phyloP scores from a whole-genome alignment of 1,140 invertebrate species.

The Leptonema lineaticorne region DNA sequence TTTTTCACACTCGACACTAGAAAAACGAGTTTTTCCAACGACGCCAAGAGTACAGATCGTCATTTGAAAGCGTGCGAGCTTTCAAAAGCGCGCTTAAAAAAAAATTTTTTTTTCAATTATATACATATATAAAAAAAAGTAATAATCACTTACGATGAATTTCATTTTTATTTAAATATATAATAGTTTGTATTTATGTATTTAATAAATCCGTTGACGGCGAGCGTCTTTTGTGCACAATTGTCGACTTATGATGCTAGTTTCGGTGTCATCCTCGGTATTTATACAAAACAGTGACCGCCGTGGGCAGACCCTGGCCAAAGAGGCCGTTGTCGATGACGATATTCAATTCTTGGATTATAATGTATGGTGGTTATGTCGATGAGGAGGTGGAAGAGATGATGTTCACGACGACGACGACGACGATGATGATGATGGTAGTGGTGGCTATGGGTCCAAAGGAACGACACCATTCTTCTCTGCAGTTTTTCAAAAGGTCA shows the following conservation, averaged over 20 bases:
- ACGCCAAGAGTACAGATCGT: background rate
- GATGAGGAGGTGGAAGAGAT: background rate
- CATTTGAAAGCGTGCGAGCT: background rate
- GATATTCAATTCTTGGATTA: no score
- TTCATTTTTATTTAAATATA: constrained; percentile 31
- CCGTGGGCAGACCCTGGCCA: constrained; percentile 34
- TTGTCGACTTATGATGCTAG: constrained; percentile 36
- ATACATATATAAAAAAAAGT: background rate
- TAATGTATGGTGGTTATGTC: constrained; percentile 7
- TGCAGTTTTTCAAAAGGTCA: constrained; percentile 12
- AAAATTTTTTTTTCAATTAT: no score
- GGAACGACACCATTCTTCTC: background rate
- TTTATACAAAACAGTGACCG: constrained; percentile 34
- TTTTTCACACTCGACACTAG: constrained; percentile 2
- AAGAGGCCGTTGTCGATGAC: no score
- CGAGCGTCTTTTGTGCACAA: constrained; percentile 30
- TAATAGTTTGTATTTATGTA: background rate
- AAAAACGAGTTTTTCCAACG: background rate
- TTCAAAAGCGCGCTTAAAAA: background rate
- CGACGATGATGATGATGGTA: background rate
- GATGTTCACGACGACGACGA: background rate
- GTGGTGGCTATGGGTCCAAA: constrained; percentile 1
- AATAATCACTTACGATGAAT: constrained; percentile 32
- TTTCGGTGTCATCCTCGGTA: constrained; percentile 40
- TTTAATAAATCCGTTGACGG: background rate